Conservation (phyloP, 2,797 vertebrate species). For the Hippocampus kuda region DNA sequence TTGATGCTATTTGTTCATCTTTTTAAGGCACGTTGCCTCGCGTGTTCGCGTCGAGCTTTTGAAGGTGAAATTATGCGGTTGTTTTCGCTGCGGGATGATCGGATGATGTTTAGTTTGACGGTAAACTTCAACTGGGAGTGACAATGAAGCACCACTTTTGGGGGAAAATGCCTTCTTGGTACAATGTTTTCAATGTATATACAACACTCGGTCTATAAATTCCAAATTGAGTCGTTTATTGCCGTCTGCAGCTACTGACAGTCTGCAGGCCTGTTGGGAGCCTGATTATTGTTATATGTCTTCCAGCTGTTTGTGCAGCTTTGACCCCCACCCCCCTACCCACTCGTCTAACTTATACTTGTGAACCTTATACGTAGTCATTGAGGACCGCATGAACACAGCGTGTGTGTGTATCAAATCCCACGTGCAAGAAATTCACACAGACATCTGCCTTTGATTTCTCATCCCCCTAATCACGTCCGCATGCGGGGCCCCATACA, state of each 20-base stretch:
- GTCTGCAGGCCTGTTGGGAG: constrained; percentile 24
- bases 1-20: too few species aligned
- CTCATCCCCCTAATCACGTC: constrained; percentile 21
- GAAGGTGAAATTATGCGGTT: too few species aligned
- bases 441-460: constrained; percentile 40
- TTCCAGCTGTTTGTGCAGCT: constrained; percentile 24
- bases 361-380: constrained; percentile 2
- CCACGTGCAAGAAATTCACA: constrained; percentile 38
- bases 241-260: constrained; percentile 33
- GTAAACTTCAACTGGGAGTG: too few species aligned
- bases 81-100: too few species aligned
- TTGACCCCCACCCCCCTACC: constrained; percentile 18
- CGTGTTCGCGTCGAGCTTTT: too few species aligned
- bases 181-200: neutral
- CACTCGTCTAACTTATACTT: constrained; percentile 6
- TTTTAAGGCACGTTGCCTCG: too few species aligned
- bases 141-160: too few species aligned
- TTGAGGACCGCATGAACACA: constrained; percentile 4
- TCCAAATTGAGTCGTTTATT: neutral
- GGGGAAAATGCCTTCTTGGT: too few species aligned
- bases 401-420: neutral
- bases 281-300: constrained; percentile 42
- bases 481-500: constrained; percentile 13
- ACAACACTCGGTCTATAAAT: neutral
- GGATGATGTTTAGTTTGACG: too few species aligned